Base-by-base conservation (phyloP, 2,113 vertebrate genomes). In the Cryptomyrus ogoouensis region DNA sequence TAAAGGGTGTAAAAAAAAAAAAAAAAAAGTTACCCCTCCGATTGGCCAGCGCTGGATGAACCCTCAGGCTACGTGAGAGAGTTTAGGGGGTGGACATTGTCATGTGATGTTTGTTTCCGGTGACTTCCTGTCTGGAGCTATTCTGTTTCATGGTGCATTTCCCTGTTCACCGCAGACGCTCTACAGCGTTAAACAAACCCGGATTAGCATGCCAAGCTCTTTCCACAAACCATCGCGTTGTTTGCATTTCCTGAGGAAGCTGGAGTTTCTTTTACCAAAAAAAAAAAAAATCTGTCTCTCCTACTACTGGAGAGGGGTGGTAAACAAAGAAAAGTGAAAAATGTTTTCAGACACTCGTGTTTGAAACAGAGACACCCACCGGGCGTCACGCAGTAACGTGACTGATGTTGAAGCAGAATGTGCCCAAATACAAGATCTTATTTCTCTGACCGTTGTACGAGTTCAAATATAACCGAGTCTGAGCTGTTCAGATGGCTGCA, bases 141-240 rank as follows among this genome's bases (percentile, higher is more conserved):
- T 93, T 93, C 88, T 31, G 84, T 92, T 93, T 93, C 93, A 93
- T 91, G 92, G 86, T 92, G 92, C 89, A 91, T 93, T 92, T 91
- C 91, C 90, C 88, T 87, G 2, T 39, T 2, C 5, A 5, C 74
- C 89, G 13, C 90, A 89, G 89, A 90, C 90, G 66, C 93, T 94
- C 90, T 92, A 90, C 93, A 88, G 92, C 70, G 85, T 92, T 95
- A 93, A 95, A 93, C 92, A 93, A 80, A 90, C 91, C 88, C 91
- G 94, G 93, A 95, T 96, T 95, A 96, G 94, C 95, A 95, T 94
- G 94, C 95, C 93, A 93, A 92, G 93, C 94, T 91, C 92, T 88
- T 89, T 93, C 94, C 93, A 95, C 39, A 94, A 93, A 83, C 93
- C 91, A 92, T 94, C 92, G 93, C 90, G 91, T 92, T 94, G 92